phyloP scores from a whole-genome alignment of 2,113 vertebrate genomes.

The Aepyceros melampus region DNA sequence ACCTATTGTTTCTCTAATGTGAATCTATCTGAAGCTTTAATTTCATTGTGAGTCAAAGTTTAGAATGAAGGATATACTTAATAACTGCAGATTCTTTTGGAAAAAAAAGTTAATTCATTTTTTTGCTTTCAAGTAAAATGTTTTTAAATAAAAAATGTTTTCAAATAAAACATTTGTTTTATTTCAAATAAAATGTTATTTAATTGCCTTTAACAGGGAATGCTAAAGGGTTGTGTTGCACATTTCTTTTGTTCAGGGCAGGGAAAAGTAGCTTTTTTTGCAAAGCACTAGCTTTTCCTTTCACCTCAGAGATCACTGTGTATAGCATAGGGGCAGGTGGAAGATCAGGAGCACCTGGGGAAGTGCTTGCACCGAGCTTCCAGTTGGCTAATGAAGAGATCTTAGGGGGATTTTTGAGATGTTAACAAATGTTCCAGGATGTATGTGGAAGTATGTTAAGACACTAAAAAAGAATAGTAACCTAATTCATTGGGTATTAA shows the following conservation, averaged over 20 bases:
- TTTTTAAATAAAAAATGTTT: too few relatives aligned
- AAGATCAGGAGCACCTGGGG: neutral
- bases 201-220: neutral
- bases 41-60: neutral
- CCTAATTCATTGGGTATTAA: neutral
- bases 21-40: neutral
- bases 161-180: too few relatives aligned
- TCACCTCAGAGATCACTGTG: neutral
- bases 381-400: neutral
- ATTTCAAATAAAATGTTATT: neutral
- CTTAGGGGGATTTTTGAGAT: neutral
- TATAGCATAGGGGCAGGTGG: too few relatives aligned
- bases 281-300: neutral
- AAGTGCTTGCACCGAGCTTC: neutral
- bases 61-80: neutral
- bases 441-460: neutral
- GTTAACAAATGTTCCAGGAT: neutral
- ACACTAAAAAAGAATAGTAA: neutral
- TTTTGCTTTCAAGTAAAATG: neutral
- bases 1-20: neutral
- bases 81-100: neutral
- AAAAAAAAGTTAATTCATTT: neutral
- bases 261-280: neutral
- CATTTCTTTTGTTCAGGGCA: neutral
- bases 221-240: neutral